These are phyloP conservation scores for Eupithecia vulgata DNA, from an alignment of 2,888 invertebrate genomes.

Conservation along the genomic window DNA sequence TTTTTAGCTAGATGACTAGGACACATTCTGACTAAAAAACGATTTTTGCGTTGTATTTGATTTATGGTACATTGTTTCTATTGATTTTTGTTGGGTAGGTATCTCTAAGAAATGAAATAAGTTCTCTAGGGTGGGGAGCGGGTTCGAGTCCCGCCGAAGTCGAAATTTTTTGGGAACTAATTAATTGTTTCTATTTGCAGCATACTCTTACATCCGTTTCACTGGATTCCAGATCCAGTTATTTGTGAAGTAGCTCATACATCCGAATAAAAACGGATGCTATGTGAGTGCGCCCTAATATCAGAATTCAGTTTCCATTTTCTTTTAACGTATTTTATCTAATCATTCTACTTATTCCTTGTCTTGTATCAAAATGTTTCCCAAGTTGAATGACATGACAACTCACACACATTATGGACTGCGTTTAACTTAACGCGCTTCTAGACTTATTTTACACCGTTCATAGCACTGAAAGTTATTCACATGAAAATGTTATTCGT, in stretches of 20 bases:
- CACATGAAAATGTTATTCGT: not conserved
- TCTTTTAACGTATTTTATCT: not conserved
- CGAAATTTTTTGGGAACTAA: no score
- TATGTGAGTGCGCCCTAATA: not conserved
- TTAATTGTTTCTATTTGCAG: no score
- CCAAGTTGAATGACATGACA: not conserved
- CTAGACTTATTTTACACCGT: not conserved
- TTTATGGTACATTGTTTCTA: not conserved
- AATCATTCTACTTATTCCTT: not conserved
- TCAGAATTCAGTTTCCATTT: not conserved
- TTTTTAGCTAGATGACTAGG: constrained; percentile 31
- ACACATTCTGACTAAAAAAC: constrained; percentile 22
- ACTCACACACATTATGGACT: not conserved
- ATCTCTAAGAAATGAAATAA: no score
- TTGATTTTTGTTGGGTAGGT: no score
- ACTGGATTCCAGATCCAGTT: no score
- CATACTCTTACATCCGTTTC: not conserved
- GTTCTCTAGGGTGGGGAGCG: no score
- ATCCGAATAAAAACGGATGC: no score
- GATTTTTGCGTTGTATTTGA: constrained; percentile 13
- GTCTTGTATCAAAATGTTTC: not conserved
- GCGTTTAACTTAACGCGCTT: not conserved
- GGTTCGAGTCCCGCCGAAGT: no score
- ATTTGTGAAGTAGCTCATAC: no score
- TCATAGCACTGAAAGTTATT: not conserved